Evolutionary conservation across 1,140 invertebrate species (phyloP).

Genomic region (Lanistes nyassanus): DNA sequence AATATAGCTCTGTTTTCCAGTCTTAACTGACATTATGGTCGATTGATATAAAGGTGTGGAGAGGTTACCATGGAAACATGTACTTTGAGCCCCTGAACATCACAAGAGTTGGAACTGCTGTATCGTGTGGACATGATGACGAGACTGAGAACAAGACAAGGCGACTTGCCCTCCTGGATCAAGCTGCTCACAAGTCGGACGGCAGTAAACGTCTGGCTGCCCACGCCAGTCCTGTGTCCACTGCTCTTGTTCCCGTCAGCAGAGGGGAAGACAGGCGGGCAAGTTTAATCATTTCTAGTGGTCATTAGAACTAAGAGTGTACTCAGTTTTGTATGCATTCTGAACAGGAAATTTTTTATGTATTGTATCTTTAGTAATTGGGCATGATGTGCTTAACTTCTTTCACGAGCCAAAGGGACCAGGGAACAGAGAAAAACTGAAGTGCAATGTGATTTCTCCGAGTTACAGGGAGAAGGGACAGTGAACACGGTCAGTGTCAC

Average conservation of each 20-base stretch:
- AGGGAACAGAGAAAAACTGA: too few species aligned
- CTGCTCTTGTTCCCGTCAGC: not conserved
- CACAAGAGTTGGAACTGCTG: conserved; percentile 14
- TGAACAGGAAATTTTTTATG: too few species aligned
- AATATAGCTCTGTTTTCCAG: not conserved
- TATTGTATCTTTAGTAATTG: too few species aligned
- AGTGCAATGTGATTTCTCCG: too few species aligned
- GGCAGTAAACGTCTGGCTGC: not conserved
- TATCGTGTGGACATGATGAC: not conserved
- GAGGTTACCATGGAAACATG: conserved; percentile 64
- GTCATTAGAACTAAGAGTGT: too few species aligned
- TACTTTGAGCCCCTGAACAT: conserved; percentile 63
- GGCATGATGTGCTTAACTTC: too few species aligned
- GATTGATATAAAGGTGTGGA: conserved; percentile 56
- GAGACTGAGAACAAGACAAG: conserved; percentile 31
- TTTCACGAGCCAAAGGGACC: too few species aligned
- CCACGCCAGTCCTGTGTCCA: not conserved
- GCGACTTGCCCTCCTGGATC: conserved; percentile 24
- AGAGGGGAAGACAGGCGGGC: not conserved
- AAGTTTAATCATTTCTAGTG: not conserved
- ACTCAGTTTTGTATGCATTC: too few species aligned
- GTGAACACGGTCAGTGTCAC: too few species aligned
- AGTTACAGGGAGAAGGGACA: too few species aligned
- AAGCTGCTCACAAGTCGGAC: conserved; percentile 16
- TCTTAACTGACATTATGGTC: not conserved